Percentiles rank a stretch among this genome's conserved stretches.
phyloP scores from a whole-genome alignment of 2,888 invertebrate species.

The Sarcophaga rosellei region DNA sequence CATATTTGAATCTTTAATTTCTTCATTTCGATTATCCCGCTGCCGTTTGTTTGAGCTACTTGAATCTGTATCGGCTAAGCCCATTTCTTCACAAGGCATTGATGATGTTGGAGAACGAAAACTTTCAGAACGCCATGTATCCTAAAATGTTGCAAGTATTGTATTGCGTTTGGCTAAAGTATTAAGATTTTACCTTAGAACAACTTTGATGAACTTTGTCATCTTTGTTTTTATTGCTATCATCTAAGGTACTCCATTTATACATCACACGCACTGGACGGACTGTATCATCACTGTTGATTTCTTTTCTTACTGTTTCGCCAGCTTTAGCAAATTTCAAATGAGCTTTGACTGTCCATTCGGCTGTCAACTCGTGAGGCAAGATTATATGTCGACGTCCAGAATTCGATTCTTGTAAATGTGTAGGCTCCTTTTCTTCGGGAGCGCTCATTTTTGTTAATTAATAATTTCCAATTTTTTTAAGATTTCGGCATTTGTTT shows the following conservation, averaged over 20 bases:
- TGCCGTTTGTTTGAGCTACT: slow-evolving; percentile 81
- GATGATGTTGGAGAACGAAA: slow-evolving; percentile 79
- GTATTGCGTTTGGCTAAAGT: too few relatives aligned
- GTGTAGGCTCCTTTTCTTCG: not conserved
- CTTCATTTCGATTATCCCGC: slow-evolving; percentile 28
- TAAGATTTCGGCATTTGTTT: not conserved
- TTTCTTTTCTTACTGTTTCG: slow-evolving; percentile 76
- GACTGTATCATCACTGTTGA: slow-evolving; percentile 74
- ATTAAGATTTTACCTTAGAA: slow-evolving; percentile 44
- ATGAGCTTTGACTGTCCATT: slow-evolving; percentile 87
- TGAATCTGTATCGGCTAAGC: slow-evolving; percentile 78
- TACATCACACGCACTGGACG: slow-evolving; percentile 81
- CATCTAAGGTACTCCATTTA: slow-evolving; percentile 83
- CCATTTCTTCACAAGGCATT: slow-evolving; percentile 82
- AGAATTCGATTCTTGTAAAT: too few relatives aligned
- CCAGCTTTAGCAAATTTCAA: slow-evolving; percentile 84
- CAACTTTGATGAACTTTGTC: slow-evolving; percentile 36
- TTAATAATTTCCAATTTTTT: slow-evolving; percentile 2
- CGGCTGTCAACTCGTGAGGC: slow-evolving; percentile 82
- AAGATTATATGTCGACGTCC: slow-evolving; percentile 62
- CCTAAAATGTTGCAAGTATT: slow-evolving; percentile 12
- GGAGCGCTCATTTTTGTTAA: slow-evolving; percentile 43
- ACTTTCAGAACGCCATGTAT: slow-evolving; percentile 71
- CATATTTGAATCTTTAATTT: slow-evolving; percentile 14
- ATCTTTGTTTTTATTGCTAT: slow-evolving; percentile 68